Base-by-base conservation (phyloP, 2,113 vertebrate genomes). In the Triplophysa rosa region DNA sequence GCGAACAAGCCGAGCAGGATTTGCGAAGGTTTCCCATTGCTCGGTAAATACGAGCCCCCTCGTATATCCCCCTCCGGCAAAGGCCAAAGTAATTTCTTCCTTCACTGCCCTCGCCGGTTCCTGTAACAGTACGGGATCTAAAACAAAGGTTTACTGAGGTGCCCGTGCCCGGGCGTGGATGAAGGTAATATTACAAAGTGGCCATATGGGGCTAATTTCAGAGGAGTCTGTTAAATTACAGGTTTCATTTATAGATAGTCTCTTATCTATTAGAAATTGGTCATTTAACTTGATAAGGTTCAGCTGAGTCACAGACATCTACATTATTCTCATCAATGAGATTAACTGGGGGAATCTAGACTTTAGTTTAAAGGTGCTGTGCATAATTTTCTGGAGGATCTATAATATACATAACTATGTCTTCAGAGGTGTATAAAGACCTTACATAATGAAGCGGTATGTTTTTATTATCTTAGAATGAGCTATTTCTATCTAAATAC, bases 81-180 rank as follows among this genome's bases (percentile, higher is more conserved):
- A 73, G 56, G 54, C 47, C 37, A 33, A 71, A 79, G 67, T 61
- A 24, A 70, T 79, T 71, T 71, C 67, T 33, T 14, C 45, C 78
- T 70, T 8, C 40, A n/a, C 19, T 63, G 56, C 56, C 58, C 52
- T 14, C 13, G 0, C 19, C 3, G n/a, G 52, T 37, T 16, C 45
- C 26, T 37, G 16, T 6, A 7, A 37, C 6, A 42, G 49, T 58
- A n/a, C 17, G 5, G 77, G 23, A 67, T 21, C 56, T 78, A 63
- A 69, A 62, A 70, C 77, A 79, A 79, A 49, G 49, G 3, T 67
- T 69, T 61, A 45, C 21, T 16, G 19, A 54, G 78, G 68, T 79
- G 59, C 70, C 26, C 42, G 68, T 79, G 59, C 70, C 26, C 42
- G 49, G 45, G 47, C 61, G 11, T 56, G 58, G 14, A 21, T 49